Percentiles rank a stretch among this genome's conserved stretches.
Conservation (phyloP, 2,113 vertebrate genomes). For the Lepus europaeus region DNA sequence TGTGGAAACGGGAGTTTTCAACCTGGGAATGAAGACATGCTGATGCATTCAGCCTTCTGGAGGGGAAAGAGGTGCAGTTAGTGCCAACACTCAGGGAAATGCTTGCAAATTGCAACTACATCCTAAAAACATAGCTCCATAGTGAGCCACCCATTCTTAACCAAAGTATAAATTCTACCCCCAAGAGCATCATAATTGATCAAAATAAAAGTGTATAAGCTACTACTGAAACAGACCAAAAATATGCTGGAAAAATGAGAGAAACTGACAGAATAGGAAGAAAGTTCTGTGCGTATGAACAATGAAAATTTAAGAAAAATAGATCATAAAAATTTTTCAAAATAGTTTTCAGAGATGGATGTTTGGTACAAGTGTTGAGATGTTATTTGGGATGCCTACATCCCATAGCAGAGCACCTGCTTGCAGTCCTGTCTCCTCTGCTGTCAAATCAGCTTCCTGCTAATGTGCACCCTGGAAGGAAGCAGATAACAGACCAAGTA, state of each 20-base stretch:
- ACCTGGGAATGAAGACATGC: not conserved
- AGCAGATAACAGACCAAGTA: no score
- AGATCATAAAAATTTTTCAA: not conserved
- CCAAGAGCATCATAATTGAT: not conserved
- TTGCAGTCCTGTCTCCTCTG: no score
- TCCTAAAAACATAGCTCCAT: not conserved
- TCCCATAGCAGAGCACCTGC: no score
- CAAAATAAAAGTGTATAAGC: not conserved
- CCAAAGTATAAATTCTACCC: not conserved
- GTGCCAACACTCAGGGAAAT: not conserved
- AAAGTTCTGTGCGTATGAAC: not conserved
- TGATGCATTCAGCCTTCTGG: not conserved
- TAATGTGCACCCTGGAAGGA: no score
- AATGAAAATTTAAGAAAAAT: not conserved
- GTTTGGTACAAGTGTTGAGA: no score
- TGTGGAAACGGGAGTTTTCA: conserved; percentile 15
- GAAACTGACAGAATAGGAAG: not conserved
- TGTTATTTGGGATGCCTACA: no score
- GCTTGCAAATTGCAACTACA: not conserved
- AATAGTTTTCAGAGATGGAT: conserved; percentile 1
- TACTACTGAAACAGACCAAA: not conserved
- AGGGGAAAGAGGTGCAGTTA: not conserved
- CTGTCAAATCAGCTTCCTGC: no score
- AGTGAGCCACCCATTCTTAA: not conserved
- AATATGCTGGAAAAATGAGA: not conserved